Base-by-base conservation (phyloP, 2,888 invertebrate genomes). In the Pomacea canaliculata region DNA sequence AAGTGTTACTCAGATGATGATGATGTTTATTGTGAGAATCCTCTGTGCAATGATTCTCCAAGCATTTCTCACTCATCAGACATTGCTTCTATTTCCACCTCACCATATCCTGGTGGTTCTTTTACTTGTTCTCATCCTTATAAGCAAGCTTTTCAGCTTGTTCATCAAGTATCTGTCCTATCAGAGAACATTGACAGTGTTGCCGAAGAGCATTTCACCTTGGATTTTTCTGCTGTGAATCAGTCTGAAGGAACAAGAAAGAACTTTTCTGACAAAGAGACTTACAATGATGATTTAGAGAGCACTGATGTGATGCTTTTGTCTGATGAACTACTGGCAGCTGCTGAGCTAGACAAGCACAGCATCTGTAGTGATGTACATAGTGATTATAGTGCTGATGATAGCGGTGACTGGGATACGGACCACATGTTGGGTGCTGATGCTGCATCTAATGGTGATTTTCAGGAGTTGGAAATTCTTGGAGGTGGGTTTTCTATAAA, bases 391-490 rank as follows among this genome's bases (percentile, higher is more conserved):
- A 56, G 51, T 56, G 51, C 51, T 13, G 51, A 56, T 56, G 51
- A 56, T 56, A 56, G 51, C 65, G 18, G 51, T 12, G 27, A 56
- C 2, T 37, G n/a, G 5, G 73, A 73, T 56, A 48, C 59, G n/a
- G 51, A 65, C 67, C 56, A 16, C 7, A 49, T 59, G 1, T 46
- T 67, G 8, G 59, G 67, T 13, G 73, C 67, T n/a, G 60, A 63
- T 12, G 12, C 27, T 60, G 63, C 49, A 67, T 23, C 13, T 37
- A 60, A 68, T 62, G 72, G 19, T 23, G 67, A 81, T 46, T 69
- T 70, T 10, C 78, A 82, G 37, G 80, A 81, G 67, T 73, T 82
- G 56, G 71, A 81, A 71, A 70, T 82, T 27, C 77, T 82, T 70
- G 81, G 82, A 79, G 82, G 82, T 82, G n/a, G 60, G 77, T 73